A percentile compares a stretch with the other conserved stretches of the same genome.
Conservation (phyloP, 2,797 vertebrate species). For the Propithecus deckenii region DNA sequence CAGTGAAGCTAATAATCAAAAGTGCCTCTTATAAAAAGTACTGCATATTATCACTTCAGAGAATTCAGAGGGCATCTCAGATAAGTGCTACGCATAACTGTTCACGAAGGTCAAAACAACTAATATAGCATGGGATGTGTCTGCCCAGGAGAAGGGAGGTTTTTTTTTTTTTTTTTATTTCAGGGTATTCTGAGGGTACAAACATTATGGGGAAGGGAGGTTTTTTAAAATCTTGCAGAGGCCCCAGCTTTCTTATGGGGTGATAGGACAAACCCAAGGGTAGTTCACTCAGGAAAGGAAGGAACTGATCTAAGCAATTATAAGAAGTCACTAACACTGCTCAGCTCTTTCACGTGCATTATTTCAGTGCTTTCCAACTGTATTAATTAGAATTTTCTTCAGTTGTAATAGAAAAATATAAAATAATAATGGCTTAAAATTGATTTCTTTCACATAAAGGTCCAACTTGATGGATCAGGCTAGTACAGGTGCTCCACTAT, state of each 20-base stretch:
- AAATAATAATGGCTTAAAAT: not conserved
- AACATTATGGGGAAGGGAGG: not conserved
- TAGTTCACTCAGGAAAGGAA: not conserved
- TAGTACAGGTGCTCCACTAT: not conserved
- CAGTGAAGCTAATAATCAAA: slow-evolving; percentile 67
- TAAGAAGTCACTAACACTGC: not conserved
- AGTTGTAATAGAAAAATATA: not conserved
- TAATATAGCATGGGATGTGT: not conserved
- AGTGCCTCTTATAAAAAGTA: slow-evolving; percentile 57
- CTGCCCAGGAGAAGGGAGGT: not conserved
- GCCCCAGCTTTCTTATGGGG: not conserved
- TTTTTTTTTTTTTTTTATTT: not conserved
- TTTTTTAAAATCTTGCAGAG: not conserved
- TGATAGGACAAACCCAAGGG: not conserved
- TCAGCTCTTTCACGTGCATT: not conserved
- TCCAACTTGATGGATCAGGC: not conserved
- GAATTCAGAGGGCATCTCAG: slow-evolving; percentile 36
- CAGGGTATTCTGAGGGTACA: no score
- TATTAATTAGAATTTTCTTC: not conserved
- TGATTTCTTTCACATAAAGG: not conserved
- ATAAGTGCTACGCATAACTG: slow-evolving; percentile 16
- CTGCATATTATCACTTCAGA: slow-evolving; percentile 45
- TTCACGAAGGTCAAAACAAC: slow-evolving; percentile 53
- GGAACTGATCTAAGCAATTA: not conserved
- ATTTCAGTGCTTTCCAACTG: slow-evolving; percentile 25